Evolutionary conservation across 2,113 vertebrate species (phyloP), one percentile per base, ranked within the genome.

Genomic region (Okapia johnstoni): DNA sequence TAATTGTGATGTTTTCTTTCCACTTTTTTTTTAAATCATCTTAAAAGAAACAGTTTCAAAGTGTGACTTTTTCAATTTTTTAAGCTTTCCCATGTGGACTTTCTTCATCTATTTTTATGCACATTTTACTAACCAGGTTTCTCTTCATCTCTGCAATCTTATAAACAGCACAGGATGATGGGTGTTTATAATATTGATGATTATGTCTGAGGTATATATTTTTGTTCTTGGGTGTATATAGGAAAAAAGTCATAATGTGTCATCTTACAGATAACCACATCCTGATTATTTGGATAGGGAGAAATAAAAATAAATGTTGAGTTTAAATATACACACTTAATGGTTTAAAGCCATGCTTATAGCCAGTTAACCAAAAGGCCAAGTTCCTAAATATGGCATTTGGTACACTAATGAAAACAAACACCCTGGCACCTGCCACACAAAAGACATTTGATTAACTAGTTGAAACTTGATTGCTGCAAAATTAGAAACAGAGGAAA

Each of bases 251-350:
- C 73, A 73, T 92, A 96, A 83, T 96, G 93, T 97, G 83, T 97
- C 96, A 97, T 98, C 97, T 98, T 98, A 96, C 97, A 98, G 98
- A 98, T 98, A 98, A 98, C 99, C 99, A 99, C 99, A 99, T 99
- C 99, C 99, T 99, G 98, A 98, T 98, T 98, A 98, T 98, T 98
- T 98, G 98, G 98, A 98, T 93, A 98, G 28, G 96, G 97, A 96
- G 96, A 98, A 96, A 88, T 98, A 98, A 99, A 99, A 99, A 99
- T 98, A 99, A 99, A 98, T 86, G 87, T 79, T 63, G 94, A 98
- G 95, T 98, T 98, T 99, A 98, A 99, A 99, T 98, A 98, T 97
- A 98, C 98, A 96, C 76, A 89, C 97, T 98, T 98, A 98, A 98
- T 97, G 97, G 91, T 97, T 98, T 97, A 98, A 98, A 98, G 88